These are phyloP conservation scores for Drosophila suboccidentalis DNA, from an alignment of 2,888 invertebrate species.

Conservation along the genomic window DNA sequence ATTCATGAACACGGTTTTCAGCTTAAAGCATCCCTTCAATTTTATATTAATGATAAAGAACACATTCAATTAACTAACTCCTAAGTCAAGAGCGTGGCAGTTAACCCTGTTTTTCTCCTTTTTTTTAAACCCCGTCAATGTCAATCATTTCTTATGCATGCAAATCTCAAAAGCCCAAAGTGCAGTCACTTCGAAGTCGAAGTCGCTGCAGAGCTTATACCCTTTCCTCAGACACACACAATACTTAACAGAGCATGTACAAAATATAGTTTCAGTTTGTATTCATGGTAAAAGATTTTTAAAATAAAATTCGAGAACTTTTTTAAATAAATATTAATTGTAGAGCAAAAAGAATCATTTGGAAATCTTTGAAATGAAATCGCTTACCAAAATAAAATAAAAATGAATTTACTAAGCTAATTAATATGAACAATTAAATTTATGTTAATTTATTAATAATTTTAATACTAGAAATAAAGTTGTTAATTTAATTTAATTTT, in stretches of 20 bases:
- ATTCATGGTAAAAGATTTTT: not conserved
- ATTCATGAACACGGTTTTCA: too few relatives aligned
- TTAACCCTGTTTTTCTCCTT: not conserved
- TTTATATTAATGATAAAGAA: not conserved
- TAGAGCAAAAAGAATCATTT: too few relatives aligned
- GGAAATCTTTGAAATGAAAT: too few relatives aligned
- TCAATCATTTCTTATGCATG: slow-evolving; percentile 62
- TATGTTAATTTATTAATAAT: too few relatives aligned
- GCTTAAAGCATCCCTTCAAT: not conserved
- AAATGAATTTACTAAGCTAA: too few relatives aligned
- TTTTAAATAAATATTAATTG: too few relatives aligned
- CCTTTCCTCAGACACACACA: not conserved
- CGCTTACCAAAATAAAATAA: too few relatives aligned
- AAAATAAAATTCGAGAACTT: not conserved
- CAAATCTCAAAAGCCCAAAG: slow-evolving; percentile 59
- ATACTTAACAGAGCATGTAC: too few relatives aligned
- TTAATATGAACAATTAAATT: too few relatives aligned
- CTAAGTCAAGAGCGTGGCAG: not conserved
- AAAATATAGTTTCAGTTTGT: not conserved
- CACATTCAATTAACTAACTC: slow-evolving; percentile 9
- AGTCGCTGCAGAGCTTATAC: not conserved
- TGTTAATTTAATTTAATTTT: too few relatives aligned
- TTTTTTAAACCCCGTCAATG: slow-evolving; percentile 14
- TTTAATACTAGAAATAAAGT: too few relatives aligned
- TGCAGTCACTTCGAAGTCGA: slow-evolving; percentile 49